These are phyloP conservation scores for Triplophysa rosa DNA, from an alignment of 2,113 vertebrate species.

Conservation along the genomic window DNA sequence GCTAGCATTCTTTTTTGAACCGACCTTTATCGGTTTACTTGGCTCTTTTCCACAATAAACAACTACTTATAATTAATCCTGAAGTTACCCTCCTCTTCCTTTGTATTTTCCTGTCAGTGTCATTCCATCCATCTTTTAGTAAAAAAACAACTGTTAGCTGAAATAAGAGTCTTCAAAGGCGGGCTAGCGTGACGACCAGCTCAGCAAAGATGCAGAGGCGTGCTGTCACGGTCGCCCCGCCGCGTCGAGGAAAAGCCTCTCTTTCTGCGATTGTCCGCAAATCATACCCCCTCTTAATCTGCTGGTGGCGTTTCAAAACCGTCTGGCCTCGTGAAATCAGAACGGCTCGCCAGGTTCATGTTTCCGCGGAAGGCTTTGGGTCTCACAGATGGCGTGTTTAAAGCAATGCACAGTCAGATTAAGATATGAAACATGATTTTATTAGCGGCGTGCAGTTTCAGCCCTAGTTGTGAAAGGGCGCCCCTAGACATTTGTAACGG, in stretches of 20 bases:
- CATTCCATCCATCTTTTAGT: conserved; percentile 7
- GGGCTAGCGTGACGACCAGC: neutral
- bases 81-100: neutral
- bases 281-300: conserved; percentile 11
- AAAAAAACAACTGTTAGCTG: neutral
- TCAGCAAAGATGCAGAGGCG: neutral
- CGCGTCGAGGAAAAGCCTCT: conserved; percentile 29
- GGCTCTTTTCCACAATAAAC: neutral
- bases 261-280: conserved; percentile 31
- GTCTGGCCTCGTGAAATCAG: conserved; percentile 19
- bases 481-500: conserved; percentile 11
- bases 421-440: conserved; percentile 49
- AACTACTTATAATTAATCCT: conserved; percentile 22
- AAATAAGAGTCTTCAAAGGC: conserved; percentile 28
- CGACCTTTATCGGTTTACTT: neutral
- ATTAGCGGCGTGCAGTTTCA: conserved; percentile 33
- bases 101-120: neutral
- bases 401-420: conserved; percentile 37
- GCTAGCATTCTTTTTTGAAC: neutral
- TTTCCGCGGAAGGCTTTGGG: conserved; percentile 19
- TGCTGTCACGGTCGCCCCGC: neutral
- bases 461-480: conserved; percentile 16
- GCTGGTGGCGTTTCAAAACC: conserved; percentile 11
- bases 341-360: neutral
- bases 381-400: conserved; percentile 20